A percentile compares a stretch with the other conserved stretches of the same genome.
Conservation (phyloP, 2,888 invertebrate genomes). For the Tetranychus truncatus region DNA sequence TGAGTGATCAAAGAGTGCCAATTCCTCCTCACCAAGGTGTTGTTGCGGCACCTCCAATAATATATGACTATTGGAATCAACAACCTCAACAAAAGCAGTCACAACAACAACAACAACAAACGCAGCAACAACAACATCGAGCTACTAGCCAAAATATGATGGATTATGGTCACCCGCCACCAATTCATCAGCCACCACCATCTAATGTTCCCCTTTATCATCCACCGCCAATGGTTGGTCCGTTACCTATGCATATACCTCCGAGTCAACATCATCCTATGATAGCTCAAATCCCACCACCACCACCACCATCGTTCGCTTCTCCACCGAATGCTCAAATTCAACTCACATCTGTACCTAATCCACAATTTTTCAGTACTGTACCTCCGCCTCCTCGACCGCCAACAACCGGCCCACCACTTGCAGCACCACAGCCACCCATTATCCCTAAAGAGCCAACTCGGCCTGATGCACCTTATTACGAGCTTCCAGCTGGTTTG, state of each 20-base stretch:
- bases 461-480: slow-evolving; percentile 48
- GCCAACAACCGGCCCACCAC: slow-evolving; percentile 8
- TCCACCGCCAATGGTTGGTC: slow-evolving; percentile 30
- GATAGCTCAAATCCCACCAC: slow-evolving; percentile 24
- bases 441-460: not conserved
- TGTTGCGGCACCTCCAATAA: not conserved
- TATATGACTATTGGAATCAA: not conserved
- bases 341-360: slow-evolving; percentile 12
- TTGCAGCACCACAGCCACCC: slow-evolving; percentile 37
- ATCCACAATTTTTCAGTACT: slow-evolving; percentile 17
- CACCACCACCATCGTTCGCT: slow-evolving; percentile 12
- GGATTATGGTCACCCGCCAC: slow-evolving; percentile 14
- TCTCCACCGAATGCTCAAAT: slow-evolving; percentile 6
- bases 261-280: slow-evolving; percentile 31
- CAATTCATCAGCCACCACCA: slow-evolving; percentile 29
- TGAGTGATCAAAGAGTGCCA: no score
- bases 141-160: slow-evolving; percentile 32
- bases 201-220: slow-evolving; percentile 30
- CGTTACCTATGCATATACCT: slow-evolving; percentile 22
- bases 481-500: slow-evolving; percentile 85
- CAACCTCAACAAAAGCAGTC: slow-evolving; percentile 44
- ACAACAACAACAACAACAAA: slow-evolving; percentile 42
- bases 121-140: slow-evolving; percentile 29
- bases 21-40: no score
- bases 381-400: slow-evolving; percentile 13